Evolutionary conservation across 2,113 vertebrate species (phyloP).

Genomic region (Corythornis cristatus): DNA sequence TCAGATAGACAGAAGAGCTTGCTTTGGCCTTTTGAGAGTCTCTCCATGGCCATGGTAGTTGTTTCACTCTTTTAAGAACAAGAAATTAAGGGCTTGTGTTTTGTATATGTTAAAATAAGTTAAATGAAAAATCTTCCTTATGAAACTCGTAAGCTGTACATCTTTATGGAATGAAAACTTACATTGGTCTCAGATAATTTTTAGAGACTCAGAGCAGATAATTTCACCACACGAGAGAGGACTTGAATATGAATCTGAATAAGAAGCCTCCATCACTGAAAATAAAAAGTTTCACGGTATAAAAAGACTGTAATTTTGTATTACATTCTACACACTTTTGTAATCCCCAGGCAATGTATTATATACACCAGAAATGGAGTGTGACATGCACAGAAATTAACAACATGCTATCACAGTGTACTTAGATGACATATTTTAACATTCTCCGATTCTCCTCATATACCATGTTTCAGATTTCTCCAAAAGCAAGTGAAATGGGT

Average conservation of each 20-base stretch:
- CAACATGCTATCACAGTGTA: background rate
- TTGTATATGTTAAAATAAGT: conserved; percentile 8
- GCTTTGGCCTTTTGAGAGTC: conserved; percentile 33
- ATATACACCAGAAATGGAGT: background rate
- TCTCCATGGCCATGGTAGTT: conserved; percentile 1
- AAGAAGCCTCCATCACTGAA: background rate
- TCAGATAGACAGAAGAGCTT: background rate
- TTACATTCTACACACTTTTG: background rate
- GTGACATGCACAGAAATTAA: background rate
- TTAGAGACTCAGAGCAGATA: background rate
- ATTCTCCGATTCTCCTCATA: background rate
- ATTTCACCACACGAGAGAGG: background rate
- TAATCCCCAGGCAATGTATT: background rate
- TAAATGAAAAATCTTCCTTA: background rate
- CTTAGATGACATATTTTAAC: conserved; percentile 6
- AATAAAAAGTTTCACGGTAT: background rate
- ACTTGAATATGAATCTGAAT: background rate
- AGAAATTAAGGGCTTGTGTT: conserved; percentile 27
- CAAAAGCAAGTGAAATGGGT: conserved; percentile 18
- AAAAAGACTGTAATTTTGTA: background rate
- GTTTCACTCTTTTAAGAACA: conserved; percentile 52
- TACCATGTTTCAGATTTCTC: background rate
- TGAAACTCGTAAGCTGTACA: background rate
- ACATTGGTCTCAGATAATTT: background rate
- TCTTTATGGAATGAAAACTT: background rate